Percentiles rank a stretch among this genome's conserved stretches.
Evolutionary conservation across 2,888 invertebrate species (phyloP).

Genomic region (Spodoptera picta): DNA sequence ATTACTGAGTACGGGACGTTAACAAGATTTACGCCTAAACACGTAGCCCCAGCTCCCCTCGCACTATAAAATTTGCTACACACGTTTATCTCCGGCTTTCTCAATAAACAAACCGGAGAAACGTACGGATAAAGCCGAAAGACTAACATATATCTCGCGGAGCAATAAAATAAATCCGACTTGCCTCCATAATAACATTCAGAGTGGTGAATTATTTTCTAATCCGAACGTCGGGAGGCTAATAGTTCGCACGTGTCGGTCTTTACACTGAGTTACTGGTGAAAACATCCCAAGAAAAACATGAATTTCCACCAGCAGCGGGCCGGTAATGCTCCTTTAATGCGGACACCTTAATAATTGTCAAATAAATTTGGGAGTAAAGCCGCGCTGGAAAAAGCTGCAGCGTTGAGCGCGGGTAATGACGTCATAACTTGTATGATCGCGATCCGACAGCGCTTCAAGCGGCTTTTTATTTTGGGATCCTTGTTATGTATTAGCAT

Average conservation of each 20-base stretch:
- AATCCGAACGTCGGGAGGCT: conserved; percentile 84
- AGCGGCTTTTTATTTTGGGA: conserved; percentile 59
- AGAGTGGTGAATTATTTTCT: conserved; percentile 88
- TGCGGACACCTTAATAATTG: conserved; percentile 81
- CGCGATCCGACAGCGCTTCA: conserved; percentile 60
- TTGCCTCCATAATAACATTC: conserved; percentile 86
- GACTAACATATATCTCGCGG: conserved; percentile 81
- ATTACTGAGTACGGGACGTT: conserved; percentile 79
- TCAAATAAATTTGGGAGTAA: conserved; percentile 82
- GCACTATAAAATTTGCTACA: conserved; percentile 80
- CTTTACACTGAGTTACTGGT: conserved; percentile 81
- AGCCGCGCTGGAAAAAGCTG: conserved; percentile 75
- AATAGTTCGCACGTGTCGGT: conserved; percentile 88
- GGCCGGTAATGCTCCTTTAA: conserved; percentile 79
- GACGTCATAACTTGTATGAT: conserved; percentile 77
- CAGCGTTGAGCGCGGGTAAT: conserved; percentile 77
- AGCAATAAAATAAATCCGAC: conserved; percentile 87
- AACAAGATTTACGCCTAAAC: conserved; percentile 84
- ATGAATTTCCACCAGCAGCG: conserved; percentile 79
- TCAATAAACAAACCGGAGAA: conserved; percentile 83
- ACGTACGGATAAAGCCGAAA: conserved; percentile 82
- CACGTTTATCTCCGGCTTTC: conserved; percentile 74
- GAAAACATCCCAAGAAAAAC: conserved; percentile 87
- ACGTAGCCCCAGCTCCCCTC: conserved; percentile 66
- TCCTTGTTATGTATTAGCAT: conserved; percentile 50